phyloP scores from a whole-genome alignment of 1,140 invertebrate genomes.

The Drosophila pruinosa region DNA sequence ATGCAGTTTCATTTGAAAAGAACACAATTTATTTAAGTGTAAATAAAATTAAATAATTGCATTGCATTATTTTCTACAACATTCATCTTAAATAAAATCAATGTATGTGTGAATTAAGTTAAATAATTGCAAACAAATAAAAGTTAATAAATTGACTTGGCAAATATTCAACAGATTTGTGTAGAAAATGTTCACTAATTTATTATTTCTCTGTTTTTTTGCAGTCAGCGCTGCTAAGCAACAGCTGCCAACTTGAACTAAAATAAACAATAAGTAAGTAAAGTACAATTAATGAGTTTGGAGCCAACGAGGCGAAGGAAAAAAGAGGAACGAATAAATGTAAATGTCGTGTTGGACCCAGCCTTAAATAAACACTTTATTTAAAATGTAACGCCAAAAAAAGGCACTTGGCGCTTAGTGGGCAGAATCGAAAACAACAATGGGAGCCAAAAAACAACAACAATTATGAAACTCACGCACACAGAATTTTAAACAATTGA shows the following conservation, averaged over 20 bases:
- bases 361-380: conserved; percentile 64
- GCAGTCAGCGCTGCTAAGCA: conserved; percentile 36
- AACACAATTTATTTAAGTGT: too few relatives aligned
- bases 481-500: conserved; percentile 68
- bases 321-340: not conserved
- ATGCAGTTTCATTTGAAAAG: too few relatives aligned
- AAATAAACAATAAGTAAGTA: conserved; percentile 58
- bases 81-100: too few relatives aligned
- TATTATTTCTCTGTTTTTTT: conserved; percentile 20
- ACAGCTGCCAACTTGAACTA: conserved; percentile 43
- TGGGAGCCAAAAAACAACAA: conserved; percentile 24
- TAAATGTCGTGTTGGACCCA: conserved; percentile 3
- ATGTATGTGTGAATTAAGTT: too few relatives aligned
- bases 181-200: too few relatives aligned
- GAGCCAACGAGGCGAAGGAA: conserved; percentile 5
- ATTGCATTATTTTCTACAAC: too few relatives aligned
- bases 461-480: conserved; percentile 47
- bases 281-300: conserved; percentile 14
- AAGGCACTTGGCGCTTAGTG: conserved; percentile 44
- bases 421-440: conserved; percentile 40
- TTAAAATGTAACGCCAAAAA: conserved; percentile 73
- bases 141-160: too few relatives aligned
- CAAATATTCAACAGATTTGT: too few relatives aligned
- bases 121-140: too few relatives aligned
- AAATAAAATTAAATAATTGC: too few relatives aligned